A percentile compares a stretch with the other conserved stretches of the same genome.
phyloP scores from a whole-genome alignment of 2,113 vertebrate species.

The Erythrocercus mccallii region DNA sequence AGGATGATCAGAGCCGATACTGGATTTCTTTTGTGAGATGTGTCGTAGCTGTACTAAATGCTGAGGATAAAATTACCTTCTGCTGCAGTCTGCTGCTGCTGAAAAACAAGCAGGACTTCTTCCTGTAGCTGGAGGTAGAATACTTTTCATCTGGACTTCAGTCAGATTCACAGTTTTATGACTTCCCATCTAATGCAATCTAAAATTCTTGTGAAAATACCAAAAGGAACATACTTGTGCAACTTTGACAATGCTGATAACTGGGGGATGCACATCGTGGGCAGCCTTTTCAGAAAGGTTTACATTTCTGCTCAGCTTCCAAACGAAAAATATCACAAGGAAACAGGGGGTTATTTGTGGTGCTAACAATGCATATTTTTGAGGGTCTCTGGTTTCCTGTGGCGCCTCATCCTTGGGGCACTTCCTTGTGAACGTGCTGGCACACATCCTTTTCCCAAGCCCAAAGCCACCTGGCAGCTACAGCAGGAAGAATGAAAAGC shows the following conservation, averaged over 20 bases:
- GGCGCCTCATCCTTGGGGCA: neutral
- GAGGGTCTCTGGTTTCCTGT: constrained; percentile 44
- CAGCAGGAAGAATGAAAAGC: constrained; percentile 22
- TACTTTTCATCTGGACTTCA: neutral
- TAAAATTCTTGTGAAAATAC: neutral
- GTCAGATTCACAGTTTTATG: neutral
- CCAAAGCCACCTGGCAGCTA: constrained; percentile 30
- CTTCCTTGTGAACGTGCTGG: neutral
- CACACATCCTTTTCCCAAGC: constrained; percentile 42
- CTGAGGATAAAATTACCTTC: constrained; percentile 19
- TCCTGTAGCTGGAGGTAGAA: neutral
- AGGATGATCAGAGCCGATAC: neutral
- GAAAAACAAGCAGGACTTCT: neutral
- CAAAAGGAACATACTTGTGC: neutral
- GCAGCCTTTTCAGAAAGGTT: neutral
- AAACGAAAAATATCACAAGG: neutral
- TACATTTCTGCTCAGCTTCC: neutral
- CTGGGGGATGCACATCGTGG: neutral
- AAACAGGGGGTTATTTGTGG: neutral
- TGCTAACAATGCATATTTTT: constrained; percentile 10
- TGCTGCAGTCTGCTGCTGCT: neutral
- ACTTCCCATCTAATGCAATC: neutral
- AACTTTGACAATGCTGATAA: neutral
- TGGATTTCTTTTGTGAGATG: neutral
- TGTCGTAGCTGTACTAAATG: neutral